Base-by-base conservation (phyloP, 2,888 invertebrate genomes). In the Stenichneumon culpator region DNA sequence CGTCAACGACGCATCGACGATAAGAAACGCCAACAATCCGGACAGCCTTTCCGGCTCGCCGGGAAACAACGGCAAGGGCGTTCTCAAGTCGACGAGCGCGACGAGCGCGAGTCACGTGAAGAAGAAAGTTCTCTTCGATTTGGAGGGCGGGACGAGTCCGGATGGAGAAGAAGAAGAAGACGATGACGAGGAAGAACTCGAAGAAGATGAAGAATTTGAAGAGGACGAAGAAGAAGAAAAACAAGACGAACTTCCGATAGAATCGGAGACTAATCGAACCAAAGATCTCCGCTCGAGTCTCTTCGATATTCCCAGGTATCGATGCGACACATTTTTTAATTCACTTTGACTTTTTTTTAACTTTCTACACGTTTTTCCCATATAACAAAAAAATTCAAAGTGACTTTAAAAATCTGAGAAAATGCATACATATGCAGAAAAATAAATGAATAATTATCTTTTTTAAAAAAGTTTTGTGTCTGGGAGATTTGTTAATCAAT, bases 91-190 rank as follows among this genome's bases (percentile, higher is more conserved):
- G 16, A 95, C 94, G 67, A 94, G 95, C 2, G 94, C 95, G 3
- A 95, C 95, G 0, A 94, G 94, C 28, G 95, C 95, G 52, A 95
- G 95, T 63, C 90, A 95, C 36, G 94, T 95, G 32, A 96, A 96
- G 89, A 96, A 96, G 91, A 96, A 95, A 93, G 96, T 96, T 7
- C 89, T 96, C 67, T 96, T 96, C 89, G 95, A 96, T 93, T 94
- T 96, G 92, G 88, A 44, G 79, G 77, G 19, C 82, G 70, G 28
- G 73, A 65, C 67, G 54, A 67, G 54, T 75, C 22, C 83, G 1
- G 65, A 67, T 1, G 73, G 11, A 47, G 3, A 50, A 47, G 63
- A 75, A 16, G 25, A 94, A 92, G 88, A 94, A 94, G 80, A 92
- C n/a, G 63, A 78, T 39, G 57, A 54, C 73, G 50, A 79, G 74